Evolutionary conservation across 2,113 vertebrate species (phyloP), one percentile per base, ranked within the genome.

Genomic region (Procapra przewalskii): DNA sequence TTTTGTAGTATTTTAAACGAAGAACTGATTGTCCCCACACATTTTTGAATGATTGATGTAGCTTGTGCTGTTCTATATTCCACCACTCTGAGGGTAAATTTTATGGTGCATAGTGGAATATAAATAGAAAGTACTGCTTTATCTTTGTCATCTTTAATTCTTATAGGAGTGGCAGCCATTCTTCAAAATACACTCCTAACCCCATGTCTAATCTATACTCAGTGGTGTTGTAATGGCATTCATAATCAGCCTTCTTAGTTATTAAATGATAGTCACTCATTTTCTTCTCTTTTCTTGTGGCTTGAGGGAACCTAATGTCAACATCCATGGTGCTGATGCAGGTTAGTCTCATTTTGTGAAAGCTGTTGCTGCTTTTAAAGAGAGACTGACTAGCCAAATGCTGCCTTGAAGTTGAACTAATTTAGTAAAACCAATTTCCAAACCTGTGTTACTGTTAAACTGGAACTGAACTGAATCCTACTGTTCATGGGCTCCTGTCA

Each of bases 181-280:
- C 16, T 87, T 80, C 52, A 52, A 57, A 43, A 59, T 33, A 36
- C 16, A 40, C 15, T 5, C 4, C 7, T 33, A 33, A 2, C 16
- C 7, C 25, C n/a, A 29, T 64, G 59, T 77, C n/a, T 81, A 6
- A 27, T 59, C 5, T 43, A 7, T 62, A 50, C 54, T 86, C 25
- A 4, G 10, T 50, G 48, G 4, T n/a, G 3, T 11, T 33, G 43
- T 17, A 50, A 48, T 43, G 27, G 7, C 0, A 31, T 0, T 25
- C 33, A n/a, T 19, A 25, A 80, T 71, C 23, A 85, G 43, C 3
- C 6, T 40, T 91, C 80, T 33, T 27, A 15, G 45, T 23, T 2
- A 48, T 3, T 52, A 40, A 62, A 31, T n/a, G 36, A 27, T 33
- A 50, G 14, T 33, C 31, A 31, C 27, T 80, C 9, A 75, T 25